Percentiles rank a stretch among this genome's conserved stretches.
phyloP scores from a whole-genome alignment of 2,888 invertebrate species.

The Mycogona germanica region DNA sequence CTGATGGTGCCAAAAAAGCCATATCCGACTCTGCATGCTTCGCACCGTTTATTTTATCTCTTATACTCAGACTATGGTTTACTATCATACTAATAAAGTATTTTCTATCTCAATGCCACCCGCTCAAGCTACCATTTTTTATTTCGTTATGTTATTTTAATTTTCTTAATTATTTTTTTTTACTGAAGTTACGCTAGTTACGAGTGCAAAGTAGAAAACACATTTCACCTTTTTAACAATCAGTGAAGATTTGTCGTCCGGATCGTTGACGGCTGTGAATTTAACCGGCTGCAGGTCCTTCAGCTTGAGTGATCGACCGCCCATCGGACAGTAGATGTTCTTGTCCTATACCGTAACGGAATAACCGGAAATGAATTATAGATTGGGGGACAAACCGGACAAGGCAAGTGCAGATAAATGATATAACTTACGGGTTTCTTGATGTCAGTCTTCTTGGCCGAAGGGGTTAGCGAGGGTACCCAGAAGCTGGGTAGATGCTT shows the following conservation, averaged over 20 bases:
- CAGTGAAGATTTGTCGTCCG: conserved; percentile 70
- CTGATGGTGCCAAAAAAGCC: no score
- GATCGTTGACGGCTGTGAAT: conserved; percentile 81
- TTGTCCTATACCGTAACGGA: conserved; percentile 41
- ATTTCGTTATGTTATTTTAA: no score
- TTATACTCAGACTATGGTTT: no score
- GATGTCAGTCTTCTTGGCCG: conserved; percentile 56
- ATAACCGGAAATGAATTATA: neutral
- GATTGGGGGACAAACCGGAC: neutral
- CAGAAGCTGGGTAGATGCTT: conserved; percentile 88
- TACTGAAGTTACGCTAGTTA: no score
- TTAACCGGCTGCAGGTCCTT: conserved; percentile 89
- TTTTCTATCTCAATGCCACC: no score
- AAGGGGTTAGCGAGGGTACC: conserved; percentile 87
- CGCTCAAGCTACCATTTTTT: no score
- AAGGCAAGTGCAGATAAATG: neutral
- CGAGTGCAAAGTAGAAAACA: no score
- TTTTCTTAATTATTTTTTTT: no score
- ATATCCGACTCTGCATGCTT: no score
- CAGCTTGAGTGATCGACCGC: conserved; percentile 67
- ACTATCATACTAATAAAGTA: no score
- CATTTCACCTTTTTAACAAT: conserved; percentile 60
- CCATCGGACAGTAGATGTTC: conserved; percentile 69
- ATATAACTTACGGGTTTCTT: conserved; percentile 56
- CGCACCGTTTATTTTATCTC: no score